Conservation (phyloP, 1,140 invertebrate species). For the Danaus melanippus region DNA sequence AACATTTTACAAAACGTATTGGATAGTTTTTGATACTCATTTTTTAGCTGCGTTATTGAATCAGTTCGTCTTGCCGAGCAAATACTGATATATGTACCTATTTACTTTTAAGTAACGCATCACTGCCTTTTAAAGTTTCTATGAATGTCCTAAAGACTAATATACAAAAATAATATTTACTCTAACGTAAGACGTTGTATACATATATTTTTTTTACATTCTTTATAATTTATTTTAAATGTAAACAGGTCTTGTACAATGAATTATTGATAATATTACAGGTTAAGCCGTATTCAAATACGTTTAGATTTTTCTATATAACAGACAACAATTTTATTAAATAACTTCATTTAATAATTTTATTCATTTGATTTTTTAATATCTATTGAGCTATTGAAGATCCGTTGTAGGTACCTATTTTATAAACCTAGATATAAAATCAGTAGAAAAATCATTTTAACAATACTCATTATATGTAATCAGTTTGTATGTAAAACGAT, state of each 20-base stretch:
- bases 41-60: conserved; percentile 11
- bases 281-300: too few relatives aligned
- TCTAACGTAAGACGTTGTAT: too few relatives aligned
- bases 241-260: too few relatives aligned
- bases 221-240: too few relatives aligned
- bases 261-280: too few relatives aligned
- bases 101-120: conserved; percentile 34
- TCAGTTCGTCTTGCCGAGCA: conserved; percentile 42
- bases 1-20: not conserved
- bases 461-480: conserved; percentile 68
- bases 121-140: conserved; percentile 49
- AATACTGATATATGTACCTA: conserved; percentile 22
- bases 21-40: conserved; percentile 14
- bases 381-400: too few relatives aligned
- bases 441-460: conserved; percentile 46
- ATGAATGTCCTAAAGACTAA: conserved; percentile 31
- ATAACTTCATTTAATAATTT: too few relatives aligned
- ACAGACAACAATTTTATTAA: too few relatives aligned
- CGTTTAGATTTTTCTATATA: too few relatives aligned
- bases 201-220: too few relatives aligned
- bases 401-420: too few relatives aligned
- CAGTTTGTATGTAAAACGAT: conserved; percentile 46
- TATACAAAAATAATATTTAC: conserved; percentile 8
- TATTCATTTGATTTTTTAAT: too few relatives aligned
- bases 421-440: conserved; percentile 26